These are phyloP conservation scores for Apis dorsata DNA, from an alignment of 1,140 invertebrate genomes.

Conservation along the genomic window DNA sequence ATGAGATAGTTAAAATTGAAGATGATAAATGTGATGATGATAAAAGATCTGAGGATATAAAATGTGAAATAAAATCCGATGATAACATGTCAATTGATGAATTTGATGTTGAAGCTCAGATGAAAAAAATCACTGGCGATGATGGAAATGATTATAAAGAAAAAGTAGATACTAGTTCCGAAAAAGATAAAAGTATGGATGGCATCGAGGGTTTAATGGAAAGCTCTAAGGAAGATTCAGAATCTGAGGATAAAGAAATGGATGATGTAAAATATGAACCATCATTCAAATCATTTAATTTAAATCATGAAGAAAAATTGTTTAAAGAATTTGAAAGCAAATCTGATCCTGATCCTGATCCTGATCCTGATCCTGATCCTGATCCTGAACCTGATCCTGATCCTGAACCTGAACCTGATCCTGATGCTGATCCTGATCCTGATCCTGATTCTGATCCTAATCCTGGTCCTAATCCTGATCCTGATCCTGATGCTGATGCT, in stretches of 20 bases:
- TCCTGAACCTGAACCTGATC: too few relatives aligned
- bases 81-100: constrained; percentile 75
- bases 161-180: constrained; percentile 69
- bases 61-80: constrained; percentile 55
- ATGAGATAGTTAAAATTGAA: constrained; percentile 54
- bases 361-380: too few relatives aligned
- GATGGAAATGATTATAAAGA: constrained; percentile 77
- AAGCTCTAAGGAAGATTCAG: constrained; percentile 78
- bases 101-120: constrained; percentile 78
- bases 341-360: not conserved
- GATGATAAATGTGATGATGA: constrained; percentile 56
- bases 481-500: too few relatives aligned
- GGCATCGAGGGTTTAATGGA: constrained; percentile 78
- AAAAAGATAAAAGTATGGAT: constrained; percentile 75
- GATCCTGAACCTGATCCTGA: too few relatives aligned
- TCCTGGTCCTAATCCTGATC: too few relatives aligned
- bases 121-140: constrained; percentile 77
- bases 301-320: constrained; percentile 35
- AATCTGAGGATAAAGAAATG: constrained; percentile 72
- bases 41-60: constrained; percentile 17
- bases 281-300: constrained; percentile 65
- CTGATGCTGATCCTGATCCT: too few relatives aligned
- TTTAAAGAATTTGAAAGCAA: constrained; percentile 46
- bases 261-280: constrained; percentile 66
- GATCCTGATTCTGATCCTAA: too few relatives aligned